Percentiles rank a stretch among this genome's conserved stretches.
Evolutionary conservation across 2,888 invertebrate genomes (phyloP).

Genomic region (Xanthia icteritia): DNA sequence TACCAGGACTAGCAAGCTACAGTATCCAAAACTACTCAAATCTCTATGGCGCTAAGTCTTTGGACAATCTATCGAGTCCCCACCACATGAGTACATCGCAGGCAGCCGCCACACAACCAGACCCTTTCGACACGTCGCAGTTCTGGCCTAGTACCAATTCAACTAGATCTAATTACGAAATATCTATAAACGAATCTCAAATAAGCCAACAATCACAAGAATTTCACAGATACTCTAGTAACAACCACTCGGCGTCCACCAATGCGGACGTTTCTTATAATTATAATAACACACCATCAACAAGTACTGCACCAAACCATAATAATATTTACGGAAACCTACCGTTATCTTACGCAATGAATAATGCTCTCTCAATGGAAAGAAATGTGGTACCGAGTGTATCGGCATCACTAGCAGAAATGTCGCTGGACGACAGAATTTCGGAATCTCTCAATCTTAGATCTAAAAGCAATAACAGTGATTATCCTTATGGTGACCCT

Average conservation of each 20-base stretch:
- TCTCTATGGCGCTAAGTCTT: constrained; percentile 84
- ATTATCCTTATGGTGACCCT: constrained; percentile 80
- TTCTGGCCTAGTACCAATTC: constrained; percentile 77
- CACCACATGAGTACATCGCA: constrained; percentile 47
- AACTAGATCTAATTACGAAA: constrained; percentile 69
- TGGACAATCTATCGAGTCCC: constrained; percentile 80
- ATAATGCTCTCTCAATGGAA: constrained; percentile 75
- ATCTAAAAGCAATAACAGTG: constrained; percentile 82
- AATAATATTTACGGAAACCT: constrained; percentile 74
- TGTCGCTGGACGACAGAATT: constrained; percentile 88
- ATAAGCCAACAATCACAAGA: constrained; percentile 68
- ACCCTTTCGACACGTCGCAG: constrained; percentile 84
- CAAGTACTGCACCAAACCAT: constrained; percentile 70
- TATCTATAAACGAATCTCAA: constrained; percentile 66
- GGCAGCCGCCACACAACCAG: constrained; percentile 64
- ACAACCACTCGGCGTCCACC: constrained; percentile 67
- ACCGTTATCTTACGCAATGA: constrained; percentile 72
- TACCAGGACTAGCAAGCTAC: constrained; percentile 76
- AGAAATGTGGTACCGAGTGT: constrained; percentile 70
- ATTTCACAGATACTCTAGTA: constrained; percentile 75
- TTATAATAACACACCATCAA: constrained; percentile 76
- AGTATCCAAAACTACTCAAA: constrained; percentile 72
- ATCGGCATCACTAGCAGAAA: constrained; percentile 74
- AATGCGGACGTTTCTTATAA: constrained; percentile 65
- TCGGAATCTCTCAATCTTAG: constrained; percentile 88